phyloP scores from a whole-genome alignment of 2,113 vertebrate species.

The Oriolus oriolus region DNA sequence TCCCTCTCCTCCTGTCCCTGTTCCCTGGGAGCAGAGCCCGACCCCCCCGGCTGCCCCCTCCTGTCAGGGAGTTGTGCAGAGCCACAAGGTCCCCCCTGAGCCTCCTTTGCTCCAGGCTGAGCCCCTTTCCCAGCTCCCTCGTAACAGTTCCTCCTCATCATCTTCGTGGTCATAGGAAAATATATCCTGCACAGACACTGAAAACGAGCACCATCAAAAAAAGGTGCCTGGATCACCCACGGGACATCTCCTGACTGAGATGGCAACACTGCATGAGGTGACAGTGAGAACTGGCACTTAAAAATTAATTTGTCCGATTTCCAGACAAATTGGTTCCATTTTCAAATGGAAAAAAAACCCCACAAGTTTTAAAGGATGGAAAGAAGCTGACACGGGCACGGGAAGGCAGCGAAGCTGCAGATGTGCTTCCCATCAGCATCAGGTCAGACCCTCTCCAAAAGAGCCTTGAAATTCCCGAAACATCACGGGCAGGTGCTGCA shows the following conservation, averaged over 20 bases:
- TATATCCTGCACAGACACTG: background rate
- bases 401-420: background rate
- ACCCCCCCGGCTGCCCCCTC: background rate
- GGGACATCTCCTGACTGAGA: background rate
- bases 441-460: background rate
- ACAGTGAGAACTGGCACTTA: background rate
- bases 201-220: background rate
- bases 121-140: background rate
- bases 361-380: fast-evolving
- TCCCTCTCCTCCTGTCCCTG: background rate
- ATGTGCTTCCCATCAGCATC: background rate
- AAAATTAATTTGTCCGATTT: background rate
- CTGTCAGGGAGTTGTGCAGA: background rate
- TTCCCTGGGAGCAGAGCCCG: background rate
- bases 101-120: background rate
- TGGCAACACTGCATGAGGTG: background rate
- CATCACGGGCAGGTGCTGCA: background rate
- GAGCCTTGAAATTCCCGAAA: background rate
- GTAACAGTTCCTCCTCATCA: background rate
- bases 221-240: background rate
- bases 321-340: background rate
- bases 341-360: background rate
- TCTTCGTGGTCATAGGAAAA: background rate
- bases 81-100: background rate
- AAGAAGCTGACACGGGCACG: fast-evolving